Evolutionary conservation across 2,797 vertebrate species (phyloP).

Genomic region (Scyliorhinus canicula): DNA sequence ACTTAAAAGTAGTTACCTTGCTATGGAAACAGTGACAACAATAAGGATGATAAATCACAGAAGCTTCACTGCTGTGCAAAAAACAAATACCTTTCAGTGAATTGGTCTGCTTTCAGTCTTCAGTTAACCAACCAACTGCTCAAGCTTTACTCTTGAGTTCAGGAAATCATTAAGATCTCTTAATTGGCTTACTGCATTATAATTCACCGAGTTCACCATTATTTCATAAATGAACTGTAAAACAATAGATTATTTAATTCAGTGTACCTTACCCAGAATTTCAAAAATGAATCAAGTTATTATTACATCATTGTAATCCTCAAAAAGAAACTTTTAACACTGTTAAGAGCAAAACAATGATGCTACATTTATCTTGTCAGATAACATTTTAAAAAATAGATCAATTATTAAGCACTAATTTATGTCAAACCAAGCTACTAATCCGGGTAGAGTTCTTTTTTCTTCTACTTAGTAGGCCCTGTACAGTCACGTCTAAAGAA

Average conservation of each 20-base stretch:
- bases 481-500: neutral
- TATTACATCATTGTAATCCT: neutral
- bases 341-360: neutral
- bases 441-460: neutral
- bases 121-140: constrained; percentile 29
- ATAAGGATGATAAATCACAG: neutral
- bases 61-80: neutral
- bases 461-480: neutral
- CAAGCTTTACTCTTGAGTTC: neutral
- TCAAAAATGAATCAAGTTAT: neutral
- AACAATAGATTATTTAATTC: neutral
- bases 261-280: neutral
- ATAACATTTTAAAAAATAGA: neutral
- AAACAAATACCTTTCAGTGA: neutral
- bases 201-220: neutral
- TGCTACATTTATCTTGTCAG: neutral
- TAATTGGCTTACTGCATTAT: neutral
- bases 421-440: neutral
- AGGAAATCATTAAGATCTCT: neutral
- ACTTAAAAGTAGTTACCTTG: neutral
- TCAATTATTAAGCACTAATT: neutral
- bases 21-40: neutral
- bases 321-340: neutral
- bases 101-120: neutral
- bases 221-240: neutral